Evolutionary conservation across 2,113 vertebrate species (phyloP).

Genomic region (Stomatorhinus ivindoensis): DNA sequence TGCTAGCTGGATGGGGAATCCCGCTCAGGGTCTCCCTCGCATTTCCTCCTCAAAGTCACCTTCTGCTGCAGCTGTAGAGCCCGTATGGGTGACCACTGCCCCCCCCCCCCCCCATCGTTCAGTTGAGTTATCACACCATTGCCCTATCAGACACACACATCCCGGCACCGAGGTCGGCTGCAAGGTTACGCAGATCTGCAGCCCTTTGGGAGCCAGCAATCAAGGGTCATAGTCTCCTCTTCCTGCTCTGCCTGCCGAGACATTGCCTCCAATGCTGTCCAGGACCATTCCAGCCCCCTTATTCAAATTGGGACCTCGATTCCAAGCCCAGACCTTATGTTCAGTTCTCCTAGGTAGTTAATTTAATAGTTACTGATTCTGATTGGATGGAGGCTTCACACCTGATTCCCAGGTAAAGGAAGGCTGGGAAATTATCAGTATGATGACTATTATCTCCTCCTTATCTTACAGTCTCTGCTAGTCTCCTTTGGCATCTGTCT

Average conservation of each 20-base stretch:
- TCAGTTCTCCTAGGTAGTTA: not conserved
- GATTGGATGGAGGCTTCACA: not conserved
- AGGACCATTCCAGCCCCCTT: not conserved
- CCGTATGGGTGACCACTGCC: conserved; percentile 47
- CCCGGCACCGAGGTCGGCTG: not conserved
- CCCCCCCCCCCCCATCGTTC: conserved; percentile 50
- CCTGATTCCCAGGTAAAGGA: not conserved
- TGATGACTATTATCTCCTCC: not conserved
- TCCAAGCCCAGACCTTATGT: not conserved
- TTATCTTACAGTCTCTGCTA: not conserved
- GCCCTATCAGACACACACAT: conserved; percentile 39
- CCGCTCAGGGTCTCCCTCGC: not conserved
- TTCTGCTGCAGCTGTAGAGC: conserved; percentile 50
- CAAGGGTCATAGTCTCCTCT: not conserved
- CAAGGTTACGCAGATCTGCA: not conserved
- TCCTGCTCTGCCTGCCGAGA: not conserved
- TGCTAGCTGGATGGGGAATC: not conserved
- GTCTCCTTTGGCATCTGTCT: not conserved
- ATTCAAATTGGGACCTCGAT: not conserved
- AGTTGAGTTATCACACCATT: conserved; percentile 56
- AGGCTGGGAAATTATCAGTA: not conserved
- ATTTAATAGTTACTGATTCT: not conserved
- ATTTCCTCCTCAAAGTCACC: conserved; percentile 29
- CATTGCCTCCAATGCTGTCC: not conserved
- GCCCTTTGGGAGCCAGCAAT: not conserved